Conservation (phyloP, 2,113 vertebrate genomes). For the Martes martes region DNA sequence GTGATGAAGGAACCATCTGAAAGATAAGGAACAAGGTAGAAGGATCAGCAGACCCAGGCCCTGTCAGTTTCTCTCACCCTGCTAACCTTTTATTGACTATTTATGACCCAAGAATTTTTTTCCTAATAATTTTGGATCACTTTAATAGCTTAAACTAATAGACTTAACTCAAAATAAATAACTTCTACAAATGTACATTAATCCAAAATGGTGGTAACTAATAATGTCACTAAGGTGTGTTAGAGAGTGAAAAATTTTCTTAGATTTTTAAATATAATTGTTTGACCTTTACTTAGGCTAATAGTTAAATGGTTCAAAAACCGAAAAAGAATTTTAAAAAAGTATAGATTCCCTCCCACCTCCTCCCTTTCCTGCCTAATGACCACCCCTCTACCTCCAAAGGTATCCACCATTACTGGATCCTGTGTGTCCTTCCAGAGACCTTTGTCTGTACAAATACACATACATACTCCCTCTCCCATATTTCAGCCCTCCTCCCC, state of each 20-base stretch:
- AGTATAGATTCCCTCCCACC: background rate
- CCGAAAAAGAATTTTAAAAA: background rate
- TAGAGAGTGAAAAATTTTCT: background rate
- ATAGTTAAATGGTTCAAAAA: background rate
- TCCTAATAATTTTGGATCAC: background rate
- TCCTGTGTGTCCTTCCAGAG: background rate
- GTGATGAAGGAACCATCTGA: slow-evolving; percentile 66
- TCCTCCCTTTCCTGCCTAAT: background rate
- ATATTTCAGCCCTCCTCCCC: background rate
- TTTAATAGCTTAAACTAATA: slow-evolving; percentile 15
- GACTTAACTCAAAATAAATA: slow-evolving; percentile 21
- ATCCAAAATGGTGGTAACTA: background rate
- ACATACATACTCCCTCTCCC: no score
- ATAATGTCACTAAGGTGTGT: background rate
- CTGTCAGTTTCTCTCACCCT: background rate
- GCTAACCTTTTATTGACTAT: background rate
- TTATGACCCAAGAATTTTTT: background rate
- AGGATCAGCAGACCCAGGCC: background rate
- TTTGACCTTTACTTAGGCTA: background rate
- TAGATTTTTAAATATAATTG: background rate
- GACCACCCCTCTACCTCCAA: background rate
- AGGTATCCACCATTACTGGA: background rate
- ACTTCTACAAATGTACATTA: background rate
- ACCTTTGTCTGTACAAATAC: background rate
- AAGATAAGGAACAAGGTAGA: background rate